Percentiles rank a stretch among this genome's conserved stretches.
Evolutionary conservation across 2,113 vertebrate genomes (phyloP).

Genomic region (Perccottus glenii): DNA sequence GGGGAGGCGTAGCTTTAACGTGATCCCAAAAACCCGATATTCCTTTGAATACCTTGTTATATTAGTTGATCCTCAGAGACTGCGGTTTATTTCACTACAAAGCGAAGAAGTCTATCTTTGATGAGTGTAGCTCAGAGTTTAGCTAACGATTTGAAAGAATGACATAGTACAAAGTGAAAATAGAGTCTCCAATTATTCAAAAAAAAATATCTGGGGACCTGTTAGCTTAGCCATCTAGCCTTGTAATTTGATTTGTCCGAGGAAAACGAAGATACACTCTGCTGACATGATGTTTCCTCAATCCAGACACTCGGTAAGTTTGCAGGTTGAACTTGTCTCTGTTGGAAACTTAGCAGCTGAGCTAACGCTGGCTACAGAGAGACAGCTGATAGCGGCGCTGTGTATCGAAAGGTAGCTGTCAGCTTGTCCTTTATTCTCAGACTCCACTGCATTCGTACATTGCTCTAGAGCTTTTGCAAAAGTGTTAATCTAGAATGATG

Average conservation of each 20-base stretch:
- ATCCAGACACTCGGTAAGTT: slow-evolving; percentile 84
- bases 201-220: slow-evolving; percentile 55
- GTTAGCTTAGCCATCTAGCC: slow-evolving; percentile 71
- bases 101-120: slow-evolving; percentile 22
- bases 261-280: slow-evolving; percentile 57
- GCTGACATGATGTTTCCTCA: slow-evolving; percentile 88
- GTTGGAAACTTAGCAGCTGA: slow-evolving; percentile 30
- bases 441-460: not conserved
- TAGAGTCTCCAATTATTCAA: slow-evolving; percentile 56
- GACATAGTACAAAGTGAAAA: slow-evolving; percentile 72
- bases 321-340: slow-evolving; percentile 33
- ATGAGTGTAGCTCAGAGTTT: slow-evolving; percentile 45
- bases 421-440: slow-evolving; percentile 25
- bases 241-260: slow-evolving; percentile 34
- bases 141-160: slow-evolving; percentile 67
- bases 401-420: slow-evolving; percentile 42
- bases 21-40: slow-evolving; percentile 41
- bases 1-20: slow-evolving; percentile 65
- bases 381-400: slow-evolving; percentile 54
- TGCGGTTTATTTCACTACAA: not conserved
- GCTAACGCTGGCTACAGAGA: slow-evolving; percentile 58
- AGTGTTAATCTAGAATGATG: not conserved
- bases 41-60: slow-evolving; percentile 30
- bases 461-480: not conserved
- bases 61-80: not conserved